Evolutionary conservation across 2,113 vertebrate genomes (phyloP), one percentile per base, ranked within the genome.

Genomic region (Motacilla tschutschensis): DNA sequence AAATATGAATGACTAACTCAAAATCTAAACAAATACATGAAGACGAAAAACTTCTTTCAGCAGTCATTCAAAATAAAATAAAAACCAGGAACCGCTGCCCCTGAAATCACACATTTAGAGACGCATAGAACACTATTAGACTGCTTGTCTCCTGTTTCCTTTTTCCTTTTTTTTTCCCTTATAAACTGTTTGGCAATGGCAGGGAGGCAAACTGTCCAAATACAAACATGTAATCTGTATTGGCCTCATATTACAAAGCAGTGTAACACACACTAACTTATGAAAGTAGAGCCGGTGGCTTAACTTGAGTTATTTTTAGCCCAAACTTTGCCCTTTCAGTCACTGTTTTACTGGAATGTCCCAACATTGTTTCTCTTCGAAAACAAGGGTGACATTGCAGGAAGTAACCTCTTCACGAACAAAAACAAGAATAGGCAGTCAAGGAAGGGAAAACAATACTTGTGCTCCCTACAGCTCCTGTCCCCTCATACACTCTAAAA

Each of bases 291-390:
- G 70, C 73, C 63, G 66, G 77, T 50, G 38, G 59, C 36, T 64
- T 67, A 25, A 44, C n/a, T 54, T 5, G 0, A 83, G 60, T 64
- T 95, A 92, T 93, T 83, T 89, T 91, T 91, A 93, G 63, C 22
- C 40, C 64, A 92, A 73, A 88, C 77, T 90, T 70, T 83, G 88
- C 85, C 82, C 92, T 94, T 94, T 80, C 71, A 82, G 36, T 55
- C 60, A 64, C 2, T 77, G 29, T 60, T 67, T 20, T 77, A 66
- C 28, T 55, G n/a, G 15, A 89, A 91, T 21, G 47, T 12, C 57
- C 65, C 28, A 43, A 91, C 60, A 64, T 16, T 19, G 14, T 41
- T 83, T 77, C 59, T 72, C 35, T 79, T 83, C 48, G 64, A 79
- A 94, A 73, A 48, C n/a, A 60, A 83, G 53, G 4, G 44, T 21